These are phyloP conservation scores for Scopus umbretta DNA, from an alignment of 2,113 vertebrate species.

Conservation along the genomic window DNA sequence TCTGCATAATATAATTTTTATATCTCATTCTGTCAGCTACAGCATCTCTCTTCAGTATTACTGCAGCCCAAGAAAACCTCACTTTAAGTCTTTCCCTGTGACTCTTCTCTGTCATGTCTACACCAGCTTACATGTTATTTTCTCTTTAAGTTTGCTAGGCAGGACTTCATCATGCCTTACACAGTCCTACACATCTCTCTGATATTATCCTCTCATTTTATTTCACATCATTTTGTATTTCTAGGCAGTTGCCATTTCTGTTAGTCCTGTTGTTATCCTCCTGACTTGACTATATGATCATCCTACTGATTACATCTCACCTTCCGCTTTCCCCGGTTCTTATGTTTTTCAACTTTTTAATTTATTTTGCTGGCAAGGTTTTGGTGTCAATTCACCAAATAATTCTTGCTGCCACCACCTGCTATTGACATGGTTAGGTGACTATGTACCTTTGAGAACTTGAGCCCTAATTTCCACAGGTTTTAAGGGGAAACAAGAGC, in stretches of 20 bases:
- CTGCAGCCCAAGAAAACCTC: background rate
- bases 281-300: background rate
- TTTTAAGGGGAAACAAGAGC: background rate
- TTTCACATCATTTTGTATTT: background rate
- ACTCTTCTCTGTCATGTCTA: background rate
- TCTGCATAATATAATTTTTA: background rate
- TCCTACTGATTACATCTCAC: background rate
- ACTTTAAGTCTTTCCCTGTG: background rate
- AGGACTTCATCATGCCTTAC: background rate
- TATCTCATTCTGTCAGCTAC: background rate
- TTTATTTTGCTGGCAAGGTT: background rate
- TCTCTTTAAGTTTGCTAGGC: background rate
- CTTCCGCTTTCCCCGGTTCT: background rate
- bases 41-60: background rate
- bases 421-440: background rate
- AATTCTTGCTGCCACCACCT: background rate
- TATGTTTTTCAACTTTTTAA: background rate
- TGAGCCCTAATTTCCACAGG: background rate
- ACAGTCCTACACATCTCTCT: background rate
- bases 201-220: background rate
- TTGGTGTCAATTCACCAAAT: background rate
- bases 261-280: background rate
- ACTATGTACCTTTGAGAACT: background rate
- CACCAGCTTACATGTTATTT: background rate
- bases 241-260: background rate